phyloP scores from a whole-genome alignment of 2,888 invertebrate species.

The Lasioglossum villosulum region DNA sequence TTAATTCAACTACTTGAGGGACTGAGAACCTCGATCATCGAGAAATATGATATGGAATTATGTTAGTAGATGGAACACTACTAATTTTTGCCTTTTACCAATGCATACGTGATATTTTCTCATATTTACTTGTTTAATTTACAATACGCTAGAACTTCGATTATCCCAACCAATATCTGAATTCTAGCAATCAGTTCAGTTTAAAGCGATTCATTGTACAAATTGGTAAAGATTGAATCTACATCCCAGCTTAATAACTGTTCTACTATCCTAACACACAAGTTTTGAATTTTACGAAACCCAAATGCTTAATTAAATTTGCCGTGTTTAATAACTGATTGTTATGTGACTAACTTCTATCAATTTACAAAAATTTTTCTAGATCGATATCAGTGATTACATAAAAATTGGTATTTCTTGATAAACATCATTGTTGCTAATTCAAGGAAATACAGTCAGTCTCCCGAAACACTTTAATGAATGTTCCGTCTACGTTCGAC shows the following conservation, averaged over 20 bases:
- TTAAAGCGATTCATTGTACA: too few relatives aligned
- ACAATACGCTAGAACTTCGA: too few relatives aligned
- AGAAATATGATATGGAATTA: too few relatives aligned
- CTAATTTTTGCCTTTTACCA: neutral
- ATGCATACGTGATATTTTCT: neutral
- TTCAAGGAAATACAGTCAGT: neutral
- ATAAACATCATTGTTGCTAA: neutral
- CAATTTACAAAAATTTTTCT: neutral
- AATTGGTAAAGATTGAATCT: too few relatives aligned
- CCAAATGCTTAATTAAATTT: too few relatives aligned
- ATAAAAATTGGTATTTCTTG: neutral
- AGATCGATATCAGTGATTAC: neutral
- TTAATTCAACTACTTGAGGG: neutral
- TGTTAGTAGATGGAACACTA: too few relatives aligned
- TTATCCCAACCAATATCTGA: too few relatives aligned
- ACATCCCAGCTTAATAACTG: too few relatives aligned
- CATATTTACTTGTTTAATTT: neutral
- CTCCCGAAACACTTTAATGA: constrained; percentile 14
- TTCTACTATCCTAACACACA: too few relatives aligned
- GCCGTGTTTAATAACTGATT: too few relatives aligned
- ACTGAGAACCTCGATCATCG: neutral
- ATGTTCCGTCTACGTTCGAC: neutral
- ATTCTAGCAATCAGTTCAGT: too few relatives aligned
- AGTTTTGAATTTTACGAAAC: neutral
- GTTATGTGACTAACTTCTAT: neutral